phyloP scores from a whole-genome alignment of 2,113 vertebrate genomes.

The Raja brachyura region DNA sequence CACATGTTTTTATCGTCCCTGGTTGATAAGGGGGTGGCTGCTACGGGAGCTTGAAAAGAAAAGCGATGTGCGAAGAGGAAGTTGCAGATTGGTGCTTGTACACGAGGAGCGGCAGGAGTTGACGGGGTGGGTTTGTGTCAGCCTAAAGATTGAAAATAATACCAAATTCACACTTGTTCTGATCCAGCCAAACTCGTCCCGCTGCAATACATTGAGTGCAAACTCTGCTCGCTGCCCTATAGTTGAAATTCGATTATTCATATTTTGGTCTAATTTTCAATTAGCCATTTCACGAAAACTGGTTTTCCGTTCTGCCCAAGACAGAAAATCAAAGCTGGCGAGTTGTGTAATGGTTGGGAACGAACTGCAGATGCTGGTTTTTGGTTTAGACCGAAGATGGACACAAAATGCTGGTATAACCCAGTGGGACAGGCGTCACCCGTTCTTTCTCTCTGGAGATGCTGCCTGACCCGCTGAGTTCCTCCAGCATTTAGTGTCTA shows the following conservation, averaged over 20 bases:
- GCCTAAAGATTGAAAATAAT: not conserved
- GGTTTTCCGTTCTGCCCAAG: not conserved
- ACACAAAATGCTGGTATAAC: no score
- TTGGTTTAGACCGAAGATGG: no score
- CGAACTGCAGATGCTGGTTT: no score
- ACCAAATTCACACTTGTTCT: not conserved
- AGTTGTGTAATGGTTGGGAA: not conserved
- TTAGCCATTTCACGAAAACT: not conserved
- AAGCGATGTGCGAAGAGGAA: not conserved
- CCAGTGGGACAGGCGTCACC: no score
- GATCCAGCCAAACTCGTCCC: not conserved
- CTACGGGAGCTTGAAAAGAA: not conserved
- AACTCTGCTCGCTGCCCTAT: not conserved
- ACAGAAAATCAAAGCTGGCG: not conserved
- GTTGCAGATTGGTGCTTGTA: not conserved
- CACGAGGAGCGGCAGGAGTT: no score
- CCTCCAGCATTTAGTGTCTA: no score
- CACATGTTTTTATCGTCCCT: not conserved
- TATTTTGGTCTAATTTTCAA: not conserved
- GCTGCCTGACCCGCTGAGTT: no score
- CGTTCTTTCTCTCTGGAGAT: no score
- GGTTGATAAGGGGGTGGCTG: not conserved
- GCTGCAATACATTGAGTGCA: not conserved
- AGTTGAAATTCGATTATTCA: no score
- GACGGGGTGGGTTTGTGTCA: no score